Conservation (phyloP, 2,113 vertebrate species). For the Laterallus jamaicensis region DNA sequence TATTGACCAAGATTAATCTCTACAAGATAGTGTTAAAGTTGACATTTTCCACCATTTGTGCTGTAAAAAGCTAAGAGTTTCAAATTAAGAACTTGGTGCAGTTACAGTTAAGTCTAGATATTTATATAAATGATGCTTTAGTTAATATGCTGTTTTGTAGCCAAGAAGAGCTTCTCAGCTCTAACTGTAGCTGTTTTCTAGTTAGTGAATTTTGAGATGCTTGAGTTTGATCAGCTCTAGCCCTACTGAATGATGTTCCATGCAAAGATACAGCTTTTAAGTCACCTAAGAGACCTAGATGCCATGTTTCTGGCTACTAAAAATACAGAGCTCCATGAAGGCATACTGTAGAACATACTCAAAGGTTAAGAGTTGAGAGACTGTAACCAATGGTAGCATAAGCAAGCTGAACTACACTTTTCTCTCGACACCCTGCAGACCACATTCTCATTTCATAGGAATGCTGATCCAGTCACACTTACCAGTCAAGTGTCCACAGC, state of each 20-base stretch:
- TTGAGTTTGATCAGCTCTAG: not conserved
- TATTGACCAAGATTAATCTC: conserved; percentile 44
- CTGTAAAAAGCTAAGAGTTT: conserved; percentile 55
- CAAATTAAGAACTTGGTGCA: conserved; percentile 66
- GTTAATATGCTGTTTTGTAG: not conserved
- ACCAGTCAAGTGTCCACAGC: not conserved
- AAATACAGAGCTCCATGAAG: not conserved
- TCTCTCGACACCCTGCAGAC: not conserved
- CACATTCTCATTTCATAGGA: not conserved
- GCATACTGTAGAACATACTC: not conserved
- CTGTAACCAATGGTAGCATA: not conserved
- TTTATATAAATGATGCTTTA: not conserved
- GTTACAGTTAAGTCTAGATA: conserved; percentile 47
- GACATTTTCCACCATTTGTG: conserved; percentile 50
- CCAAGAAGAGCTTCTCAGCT: not conserved
- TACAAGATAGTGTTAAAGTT: conserved; percentile 59
- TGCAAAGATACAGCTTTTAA: conserved; percentile 38
- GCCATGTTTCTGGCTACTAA: not conserved
- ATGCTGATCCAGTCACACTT: not conserved
- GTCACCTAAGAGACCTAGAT: not conserved
- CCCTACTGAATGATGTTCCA: conserved; percentile 37
- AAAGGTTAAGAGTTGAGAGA: not conserved
- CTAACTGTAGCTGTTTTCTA: not conserved
- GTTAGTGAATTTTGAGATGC: not conserved
- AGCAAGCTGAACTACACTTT: not conserved